These are phyloP conservation scores for Tetranychus urticae DNA, from an alignment of 1,140 invertebrate genomes.

Conservation along the genomic window DNA sequence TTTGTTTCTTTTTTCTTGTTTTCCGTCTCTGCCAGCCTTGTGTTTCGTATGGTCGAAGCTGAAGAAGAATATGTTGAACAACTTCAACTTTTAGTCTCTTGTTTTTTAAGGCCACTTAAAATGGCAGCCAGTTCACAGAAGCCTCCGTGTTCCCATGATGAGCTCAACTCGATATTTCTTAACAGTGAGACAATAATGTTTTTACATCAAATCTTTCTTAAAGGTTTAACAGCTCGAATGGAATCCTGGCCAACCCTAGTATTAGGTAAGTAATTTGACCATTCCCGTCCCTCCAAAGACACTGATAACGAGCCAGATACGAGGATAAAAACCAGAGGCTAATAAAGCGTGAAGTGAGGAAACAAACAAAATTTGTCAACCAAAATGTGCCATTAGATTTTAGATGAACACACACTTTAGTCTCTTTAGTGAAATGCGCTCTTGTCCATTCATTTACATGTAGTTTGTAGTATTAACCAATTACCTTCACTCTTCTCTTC, in stretches of 20 bases:
- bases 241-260: slow-evolving; percentile 78
- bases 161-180: slow-evolving; percentile 81
- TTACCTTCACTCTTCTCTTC: too few species aligned
- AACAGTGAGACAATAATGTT: slow-evolving; percentile 81
- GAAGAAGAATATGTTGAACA: slow-evolving; percentile 80
- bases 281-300: not conserved
- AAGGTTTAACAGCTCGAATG: slow-evolving; percentile 70
- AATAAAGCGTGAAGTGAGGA: too few species aligned
- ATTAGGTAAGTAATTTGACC: slow-evolving; percentile 32
- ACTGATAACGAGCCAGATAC: not conserved
- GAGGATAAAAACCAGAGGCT: too few species aligned
- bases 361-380: too few species aligned
- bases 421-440: too few species aligned
- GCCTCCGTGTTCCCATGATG: slow-evolving; percentile 74
- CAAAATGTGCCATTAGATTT: too few species aligned
- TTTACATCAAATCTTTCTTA: slow-evolving; percentile 80
- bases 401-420: too few species aligned
- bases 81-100: slow-evolving; percentile 69
- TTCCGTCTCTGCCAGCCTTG: slow-evolving; percentile 31
- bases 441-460: too few species aligned
- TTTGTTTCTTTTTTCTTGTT: not conserved
- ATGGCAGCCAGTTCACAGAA: slow-evolving; percentile 78
- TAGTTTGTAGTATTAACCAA: too few species aligned
- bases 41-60: slow-evolving; percentile 73
- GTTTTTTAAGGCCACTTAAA: slow-evolving; percentile 68